Conservation (phyloP, 2,888 invertebrate species). For the Pegoplata infirma region DNA sequence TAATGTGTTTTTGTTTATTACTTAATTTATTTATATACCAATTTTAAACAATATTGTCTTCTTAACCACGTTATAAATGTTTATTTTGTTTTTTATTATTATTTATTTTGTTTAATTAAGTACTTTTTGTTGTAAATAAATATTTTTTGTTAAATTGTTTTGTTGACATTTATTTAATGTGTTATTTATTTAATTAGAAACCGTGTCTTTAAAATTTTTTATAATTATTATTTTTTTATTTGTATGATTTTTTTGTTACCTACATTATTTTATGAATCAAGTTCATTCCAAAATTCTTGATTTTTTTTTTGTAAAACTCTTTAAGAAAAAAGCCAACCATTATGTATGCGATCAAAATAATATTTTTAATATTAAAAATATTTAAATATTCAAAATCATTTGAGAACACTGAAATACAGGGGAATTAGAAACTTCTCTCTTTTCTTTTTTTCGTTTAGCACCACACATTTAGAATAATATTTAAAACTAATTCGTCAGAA, state of each 20-base stretch:
- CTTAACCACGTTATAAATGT: conserved; percentile 62
- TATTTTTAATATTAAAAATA: no score
- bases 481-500: no score
- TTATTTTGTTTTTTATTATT: no score
- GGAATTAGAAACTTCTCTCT: no score
- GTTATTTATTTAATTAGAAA: conserved; percentile 48
- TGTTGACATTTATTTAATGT: conserved; percentile 49
- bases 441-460: no score
- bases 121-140: conserved; percentile 55
- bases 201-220: conserved; percentile 57
- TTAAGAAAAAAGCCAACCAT: no score
- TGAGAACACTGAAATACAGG: no score
- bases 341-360: no score
- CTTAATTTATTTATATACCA: conserved; percentile 64
- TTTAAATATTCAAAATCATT: no score
- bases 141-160: conserved; percentile 41
- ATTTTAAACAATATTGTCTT: conserved; percentile 77
- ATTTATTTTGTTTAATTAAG: conserved; percentile 32
- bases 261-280: conserved; percentile 38
- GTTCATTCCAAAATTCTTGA: conserved; percentile 45
- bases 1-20: conserved; percentile 38
- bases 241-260: conserved; percentile 33
- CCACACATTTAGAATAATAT: no score
- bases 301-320: no score
- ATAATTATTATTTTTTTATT: conserved; percentile 3